Evolutionary conservation across 2,888 invertebrate species (phyloP).

Genomic region (Galeruca laticollis): DNA sequence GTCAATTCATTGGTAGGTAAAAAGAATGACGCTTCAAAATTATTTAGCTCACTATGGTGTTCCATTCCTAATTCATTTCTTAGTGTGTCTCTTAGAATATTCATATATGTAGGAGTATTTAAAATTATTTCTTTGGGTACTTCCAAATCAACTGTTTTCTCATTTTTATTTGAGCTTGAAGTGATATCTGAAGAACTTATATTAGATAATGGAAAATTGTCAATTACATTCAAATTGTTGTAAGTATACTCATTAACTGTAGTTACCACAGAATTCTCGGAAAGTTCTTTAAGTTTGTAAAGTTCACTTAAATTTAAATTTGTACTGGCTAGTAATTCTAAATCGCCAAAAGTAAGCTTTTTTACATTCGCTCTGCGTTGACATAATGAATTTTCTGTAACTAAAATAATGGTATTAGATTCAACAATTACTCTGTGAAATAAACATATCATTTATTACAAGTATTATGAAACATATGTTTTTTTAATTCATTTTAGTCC

Average conservation of each 20-base stretch:
- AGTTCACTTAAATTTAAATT: constrained; percentile 71
- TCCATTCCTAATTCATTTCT: constrained; percentile 16
- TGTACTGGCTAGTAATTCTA: constrained; percentile 74
- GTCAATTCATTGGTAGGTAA: constrained; percentile 4
- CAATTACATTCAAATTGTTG: constrained; percentile 57
- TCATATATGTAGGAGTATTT: neutral
- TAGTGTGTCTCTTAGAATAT: neutral
- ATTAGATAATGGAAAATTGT: constrained; percentile 40
- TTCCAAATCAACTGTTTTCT: constrained; percentile 30
- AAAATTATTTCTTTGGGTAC: constrained; percentile 11
- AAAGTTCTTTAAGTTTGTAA: constrained; percentile 69
- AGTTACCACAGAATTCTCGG: constrained; percentile 41
- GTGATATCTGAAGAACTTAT: constrained; percentile 29
- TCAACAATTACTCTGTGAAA: constrained; percentile 4
- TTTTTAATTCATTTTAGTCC: no score
- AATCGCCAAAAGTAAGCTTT: constrained; percentile 75
- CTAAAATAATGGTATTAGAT: constrained; percentile 63
- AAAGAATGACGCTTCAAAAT: neutral
- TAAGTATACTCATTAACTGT: constrained; percentile 60
- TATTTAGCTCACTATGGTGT: constrained; percentile 12
- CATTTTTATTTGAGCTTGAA: constrained; percentile 32
- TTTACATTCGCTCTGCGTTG: constrained; percentile 77
- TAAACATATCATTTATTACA: neutral
- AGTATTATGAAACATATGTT: no score
- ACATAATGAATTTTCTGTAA: constrained; percentile 73